Evolutionary conservation across 1,140 invertebrate species (phyloP), one percentile per base, ranked within the genome.

Genomic region (Stegodyphus dumicola): DNA sequence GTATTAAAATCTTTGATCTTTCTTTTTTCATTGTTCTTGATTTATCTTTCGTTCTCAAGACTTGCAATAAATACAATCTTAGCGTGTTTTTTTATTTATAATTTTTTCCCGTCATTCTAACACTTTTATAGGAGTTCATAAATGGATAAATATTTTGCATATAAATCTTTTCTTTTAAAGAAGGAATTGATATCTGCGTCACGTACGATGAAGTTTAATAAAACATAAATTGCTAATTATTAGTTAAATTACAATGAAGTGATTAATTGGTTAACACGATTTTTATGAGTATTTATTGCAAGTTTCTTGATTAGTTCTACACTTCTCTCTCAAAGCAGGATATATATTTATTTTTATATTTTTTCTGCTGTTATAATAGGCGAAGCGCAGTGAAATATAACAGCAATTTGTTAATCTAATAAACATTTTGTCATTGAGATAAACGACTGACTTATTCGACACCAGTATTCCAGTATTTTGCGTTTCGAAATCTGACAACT

Each of bases 191-290:
- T 70, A 11, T 5, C 66, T 83, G 51, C 67, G 64, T 83, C 80
- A 83, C 80, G 80, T 83, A 83, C 56, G 33, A 83, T 9, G 71
- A 18, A 48, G 67, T 60, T 83, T 71, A 83, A 83, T 75, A 66
- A 81, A 83, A 83, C 80, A 54, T 64, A 83, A 83, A 83, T 83
- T 83, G 80, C 71, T 83, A 83, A 83, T 83, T 83, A 83, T 60
- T 75, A 75, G 70, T 83, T 83, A 83, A 83, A 83, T 83, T 83
- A 75, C 69, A 83, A 83, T 83, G 60, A 71, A 67, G 71, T 83
- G 80, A 83, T 83, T 83, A 83, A 83, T 83, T 83, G 80, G 80
- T 74, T 74, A 83, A 83, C 80, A 83, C 70, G 80, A 66, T 83
- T 83, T 75, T 83, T 75, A 74, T 83, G 73, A 75, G 60, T 83